These are phyloP conservation scores for Bubo blakistoni DNA, from an alignment of 2,113 vertebrate genomes.

Conservation along the genomic window DNA sequence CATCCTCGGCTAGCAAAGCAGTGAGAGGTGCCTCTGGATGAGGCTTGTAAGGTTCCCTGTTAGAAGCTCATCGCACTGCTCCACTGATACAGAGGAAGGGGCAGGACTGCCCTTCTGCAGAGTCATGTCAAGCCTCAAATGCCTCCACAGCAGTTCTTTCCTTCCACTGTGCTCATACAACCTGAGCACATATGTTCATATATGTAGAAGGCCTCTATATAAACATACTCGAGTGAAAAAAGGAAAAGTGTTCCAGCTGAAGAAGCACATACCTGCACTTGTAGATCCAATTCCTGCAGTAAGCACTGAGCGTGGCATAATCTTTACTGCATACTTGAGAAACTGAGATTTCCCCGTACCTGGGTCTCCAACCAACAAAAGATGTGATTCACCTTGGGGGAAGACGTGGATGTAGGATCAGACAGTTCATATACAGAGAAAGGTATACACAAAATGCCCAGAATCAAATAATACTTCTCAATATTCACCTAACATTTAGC, in stretches of 20 bases:
- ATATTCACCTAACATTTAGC: neutral
- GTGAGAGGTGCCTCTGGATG: neutral
- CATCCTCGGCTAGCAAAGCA: neutral
- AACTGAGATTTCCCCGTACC: slow-evolving; percentile 98
- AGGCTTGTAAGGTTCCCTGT: neutral
- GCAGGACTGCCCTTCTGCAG: neutral
- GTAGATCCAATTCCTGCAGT: slow-evolving; percentile 96
- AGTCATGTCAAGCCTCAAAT: neutral
- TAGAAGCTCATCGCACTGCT: neutral
- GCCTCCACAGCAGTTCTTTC: neutral
- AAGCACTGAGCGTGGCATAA: slow-evolving; percentile 90
- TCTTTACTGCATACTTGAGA: slow-evolving; percentile 95
- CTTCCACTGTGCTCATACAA: neutral
- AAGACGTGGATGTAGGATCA: neutral
- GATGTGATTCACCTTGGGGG: slow-evolving; percentile 88
- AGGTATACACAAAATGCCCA: neutral
- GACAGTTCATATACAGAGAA: neutral
- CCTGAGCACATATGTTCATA: neutral
- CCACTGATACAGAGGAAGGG: neutral
- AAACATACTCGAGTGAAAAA: neutral
- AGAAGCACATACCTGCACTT: slow-evolving; percentile 83
- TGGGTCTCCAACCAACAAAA: slow-evolving; percentile 93
- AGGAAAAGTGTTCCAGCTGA: neutral
- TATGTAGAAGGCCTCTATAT: neutral
- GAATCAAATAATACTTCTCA: neutral